Base-by-base conservation (phyloP, 1,140 invertebrate genomes). In the Probaryconus sp. region DNA sequence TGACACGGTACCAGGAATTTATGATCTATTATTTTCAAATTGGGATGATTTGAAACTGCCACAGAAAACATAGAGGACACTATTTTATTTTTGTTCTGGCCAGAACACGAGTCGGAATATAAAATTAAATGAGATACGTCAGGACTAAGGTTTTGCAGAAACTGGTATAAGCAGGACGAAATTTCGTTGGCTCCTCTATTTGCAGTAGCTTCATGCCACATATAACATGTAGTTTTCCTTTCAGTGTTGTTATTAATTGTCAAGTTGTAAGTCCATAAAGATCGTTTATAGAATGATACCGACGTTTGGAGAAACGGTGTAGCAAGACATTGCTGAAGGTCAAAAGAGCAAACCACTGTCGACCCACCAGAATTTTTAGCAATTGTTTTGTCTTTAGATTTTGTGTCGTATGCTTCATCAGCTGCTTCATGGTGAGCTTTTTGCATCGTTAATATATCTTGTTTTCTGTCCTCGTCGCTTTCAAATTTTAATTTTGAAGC, bases 241-340 rank as follows among this genome's bases (percentile, higher is more conserved):
- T 30, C 55, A 28, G 10, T 43, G 42, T 35, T 76, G 28, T 80
- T 77, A 65, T 80, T 64, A n/a, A 85, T 65, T 26, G 82, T 83
- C 28, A 86, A 68, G 50, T 85, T 86, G 30, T 71, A 86, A 2
- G 76, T 83, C 80, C 83, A 85, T 28, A 86, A 45, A 42, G 78
- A 76, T 20, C 77, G 47, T 64, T 79, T 78, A 53, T 85, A 86
- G 74, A 79, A 83, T 5, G 79, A 61, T 11, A 79, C 40, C 10
- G 68, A 76, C n/a, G 73, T 70, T 43, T 67, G 38, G 16, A 83
- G 48, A 26, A 58, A 43, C 3, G 79, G 77, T 3, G 82, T 85
- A 17, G 81, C 78, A 10, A 84, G 56, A 65, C 76, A 81, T 48
- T 85, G 45, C 10, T 48, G 45, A 5, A 30, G 17, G 16, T 48